Evolutionary conservation across 2,888 invertebrate species (phyloP).

Genomic region (Petrophora chlorosata): DNA sequence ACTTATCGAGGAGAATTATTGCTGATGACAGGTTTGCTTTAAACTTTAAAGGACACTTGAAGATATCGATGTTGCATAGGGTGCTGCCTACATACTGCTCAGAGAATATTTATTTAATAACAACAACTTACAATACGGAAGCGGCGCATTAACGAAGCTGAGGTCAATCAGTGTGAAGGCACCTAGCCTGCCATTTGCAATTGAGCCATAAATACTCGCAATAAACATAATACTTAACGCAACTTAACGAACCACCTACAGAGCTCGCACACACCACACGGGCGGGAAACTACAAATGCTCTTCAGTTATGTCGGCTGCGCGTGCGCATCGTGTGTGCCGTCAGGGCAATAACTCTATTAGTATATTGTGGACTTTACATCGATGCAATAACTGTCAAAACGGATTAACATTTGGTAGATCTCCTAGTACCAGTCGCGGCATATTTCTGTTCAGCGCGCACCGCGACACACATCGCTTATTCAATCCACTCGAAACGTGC

Average conservation of each 20-base stretch:
- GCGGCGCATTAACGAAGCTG: slow-evolving; percentile 1
- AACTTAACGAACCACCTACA: slow-evolving; percentile 6
- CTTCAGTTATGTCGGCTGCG: not conserved
- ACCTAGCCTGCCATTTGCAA: slow-evolving; percentile 14
- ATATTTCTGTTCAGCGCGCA: slow-evolving; percentile 10
- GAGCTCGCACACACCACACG: not conserved
- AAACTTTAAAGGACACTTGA: too few species aligned
- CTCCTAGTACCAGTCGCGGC: not conserved
- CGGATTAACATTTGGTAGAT: not conserved
- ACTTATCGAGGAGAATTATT: not conserved
- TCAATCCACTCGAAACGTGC: slow-evolving; percentile 21
- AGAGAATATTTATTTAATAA: too few species aligned
- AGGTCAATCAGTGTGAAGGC: slow-evolving; percentile 12
- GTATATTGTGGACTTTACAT: not conserved
- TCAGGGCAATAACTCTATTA: too few species aligned
- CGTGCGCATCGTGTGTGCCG: too few species aligned
- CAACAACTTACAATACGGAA: not conserved
- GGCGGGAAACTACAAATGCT: not conserved
- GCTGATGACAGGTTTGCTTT: not conserved
- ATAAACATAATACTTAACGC: slow-evolving; percentile 3
- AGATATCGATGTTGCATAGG: too few species aligned
- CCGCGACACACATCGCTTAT: slow-evolving; percentile 11
- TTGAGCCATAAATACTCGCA: slow-evolving; percentile 2
- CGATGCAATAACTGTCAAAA: not conserved
- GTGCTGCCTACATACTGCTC: too few species aligned